Conservation (phyloP, 2,888 invertebrate species). For the Cactoblastis cactorum region DNA sequence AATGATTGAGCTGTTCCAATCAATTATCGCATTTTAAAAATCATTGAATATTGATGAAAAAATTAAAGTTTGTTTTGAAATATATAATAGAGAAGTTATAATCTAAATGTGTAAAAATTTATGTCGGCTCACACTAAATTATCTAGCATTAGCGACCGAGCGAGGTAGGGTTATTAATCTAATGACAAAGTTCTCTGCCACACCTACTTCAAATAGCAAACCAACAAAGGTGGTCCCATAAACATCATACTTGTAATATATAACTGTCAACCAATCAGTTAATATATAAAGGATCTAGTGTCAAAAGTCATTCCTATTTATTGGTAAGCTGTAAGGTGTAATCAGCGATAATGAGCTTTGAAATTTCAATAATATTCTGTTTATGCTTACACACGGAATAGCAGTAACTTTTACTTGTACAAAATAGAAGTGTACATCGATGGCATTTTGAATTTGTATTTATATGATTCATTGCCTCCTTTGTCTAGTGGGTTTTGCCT, state of each 20-base stretch:
- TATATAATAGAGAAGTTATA: too few relatives aligned
- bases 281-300: background rate
- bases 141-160: background rate
- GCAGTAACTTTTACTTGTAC: too few relatives aligned
- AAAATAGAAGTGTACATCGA: too few relatives aligned
- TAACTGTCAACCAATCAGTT: background rate
- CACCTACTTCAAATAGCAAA: background rate
- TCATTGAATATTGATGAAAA: too few relatives aligned
- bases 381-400: too few relatives aligned
- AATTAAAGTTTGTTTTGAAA: too few relatives aligned
- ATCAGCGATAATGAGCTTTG: constrained; percentile 26
- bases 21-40: too few relatives aligned
- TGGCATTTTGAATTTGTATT: too few relatives aligned
- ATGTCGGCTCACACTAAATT: background rate
- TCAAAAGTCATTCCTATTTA: background rate
- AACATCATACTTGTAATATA: background rate
- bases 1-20: too few relatives aligned
- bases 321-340: constrained; percentile 21
- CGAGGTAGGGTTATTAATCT: background rate
- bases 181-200: constrained; percentile 5
- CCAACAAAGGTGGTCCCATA: background rate
- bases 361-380: too few relatives aligned
- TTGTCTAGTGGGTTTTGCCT: too few relatives aligned
- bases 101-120: background rate
- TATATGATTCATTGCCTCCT: too few relatives aligned